Evolutionary conservation across 92 coral and sea anemone genomes (phyloP).

Genomic region (Actinernus sp.): DNA sequence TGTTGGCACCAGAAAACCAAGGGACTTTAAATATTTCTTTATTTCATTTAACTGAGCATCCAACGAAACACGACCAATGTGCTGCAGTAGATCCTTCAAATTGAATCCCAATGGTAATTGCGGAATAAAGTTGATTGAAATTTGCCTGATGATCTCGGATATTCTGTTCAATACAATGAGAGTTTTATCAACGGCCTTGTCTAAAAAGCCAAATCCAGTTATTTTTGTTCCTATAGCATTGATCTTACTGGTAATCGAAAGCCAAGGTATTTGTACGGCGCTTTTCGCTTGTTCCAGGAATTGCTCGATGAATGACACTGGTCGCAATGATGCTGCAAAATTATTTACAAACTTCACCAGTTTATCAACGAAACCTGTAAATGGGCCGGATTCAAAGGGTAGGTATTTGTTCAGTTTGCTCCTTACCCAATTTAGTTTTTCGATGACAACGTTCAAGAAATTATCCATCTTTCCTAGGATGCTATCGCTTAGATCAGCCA

Average conservation of each 20-base stretch:
- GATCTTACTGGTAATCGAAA: neutral
- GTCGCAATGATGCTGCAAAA: conserved; percentile 27
- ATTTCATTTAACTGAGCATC: neutral
- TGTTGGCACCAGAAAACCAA: conserved; percentile 27
- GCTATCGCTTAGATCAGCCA: conserved; percentile 67
- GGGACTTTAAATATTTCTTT: neutral
- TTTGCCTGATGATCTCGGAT: neutral
- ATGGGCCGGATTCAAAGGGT: conserved; percentile 40
- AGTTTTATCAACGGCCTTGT: neutral
- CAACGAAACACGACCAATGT: neutral
- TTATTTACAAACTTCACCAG: conserved; percentile 41
- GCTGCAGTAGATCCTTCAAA: neutral
- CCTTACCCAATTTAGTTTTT: conserved; percentile 49
- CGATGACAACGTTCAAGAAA: conserved; percentile 49
- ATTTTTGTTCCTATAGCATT: neutral
- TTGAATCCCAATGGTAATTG: neutral
- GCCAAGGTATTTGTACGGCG: conserved; percentile 2
- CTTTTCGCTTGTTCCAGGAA: conserved; percentile 15
- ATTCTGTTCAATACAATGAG: neutral
- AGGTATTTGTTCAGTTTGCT: conserved; percentile 40
- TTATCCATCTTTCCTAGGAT: conserved; percentile 63
- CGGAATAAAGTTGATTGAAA: neutral
- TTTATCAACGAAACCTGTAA: conserved; percentile 52
- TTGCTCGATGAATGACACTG: conserved; percentile 28
- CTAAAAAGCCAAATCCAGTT: neutral